Percentiles rank a stretch among this genome's conserved stretches.
Conservation (phyloP, 2,888 invertebrate genomes). For the Crocallis elinguaria region DNA sequence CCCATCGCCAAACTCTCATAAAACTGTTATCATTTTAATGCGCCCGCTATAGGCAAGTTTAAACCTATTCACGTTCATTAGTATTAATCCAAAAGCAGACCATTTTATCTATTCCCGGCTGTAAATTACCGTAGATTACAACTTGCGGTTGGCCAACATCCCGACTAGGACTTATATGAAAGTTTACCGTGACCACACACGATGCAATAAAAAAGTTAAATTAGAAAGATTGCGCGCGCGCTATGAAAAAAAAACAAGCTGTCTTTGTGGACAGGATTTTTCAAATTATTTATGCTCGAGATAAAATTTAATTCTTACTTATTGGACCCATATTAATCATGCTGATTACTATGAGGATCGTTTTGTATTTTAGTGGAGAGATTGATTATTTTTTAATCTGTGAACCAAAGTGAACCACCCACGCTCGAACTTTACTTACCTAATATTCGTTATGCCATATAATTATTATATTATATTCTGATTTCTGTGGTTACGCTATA, state of each 20-base stretch:
- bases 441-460: too few relatives aligned
- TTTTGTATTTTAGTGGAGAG: neutral
- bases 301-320: neutral
- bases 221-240: conserved; percentile 30
- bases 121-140: conserved; percentile 61
- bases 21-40: conserved; percentile 48
- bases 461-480: too few relatives aligned
- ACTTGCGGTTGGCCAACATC: conserved; percentile 62
- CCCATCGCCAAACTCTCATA: conserved; percentile 43
- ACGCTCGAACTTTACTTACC: too few relatives aligned
- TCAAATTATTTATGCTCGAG: neutral
- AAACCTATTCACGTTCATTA: conserved; percentile 54
- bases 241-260: neutral
- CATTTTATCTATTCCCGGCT: conserved; percentile 59
- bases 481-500: too few relatives aligned
- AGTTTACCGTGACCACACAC: conserved; percentile 65
- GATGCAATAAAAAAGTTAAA: conserved; percentile 43
- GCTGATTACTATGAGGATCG: neutral
- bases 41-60: conserved; percentile 42
- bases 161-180: conserved; percentile 52
- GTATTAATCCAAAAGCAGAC: conserved; percentile 58
- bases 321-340: neutral
- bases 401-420: too few relatives aligned
- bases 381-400: neutral
- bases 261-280: neutral